Base-by-base conservation (phyloP, 1,140 invertebrate genomes). In the Alviniconcha marisindica region DNA sequence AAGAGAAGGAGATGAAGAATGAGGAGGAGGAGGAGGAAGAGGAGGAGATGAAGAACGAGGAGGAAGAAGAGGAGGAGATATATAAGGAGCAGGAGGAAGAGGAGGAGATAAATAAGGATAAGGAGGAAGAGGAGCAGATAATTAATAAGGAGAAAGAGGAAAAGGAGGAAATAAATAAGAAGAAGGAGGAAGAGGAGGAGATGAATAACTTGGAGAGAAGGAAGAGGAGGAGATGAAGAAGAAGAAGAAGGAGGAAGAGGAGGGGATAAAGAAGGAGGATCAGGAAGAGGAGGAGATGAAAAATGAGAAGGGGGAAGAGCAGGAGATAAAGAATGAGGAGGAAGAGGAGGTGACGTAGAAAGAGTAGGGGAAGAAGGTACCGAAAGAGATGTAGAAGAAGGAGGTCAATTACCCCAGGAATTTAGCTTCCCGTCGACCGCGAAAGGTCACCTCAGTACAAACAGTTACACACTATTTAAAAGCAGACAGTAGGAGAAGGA, bases 171-270 rank as follows among this genome's bases (percentile, higher is more conserved):
- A 28, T 7, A 69, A 7, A 28, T 10, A 28, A 36, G 14, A 36
- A 69, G n/a, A 69, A 36, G n/a, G n/a, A 69, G 66, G n/a, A 36
- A 69, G n/a, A 69, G n/a, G n/a, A 36, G 33, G n/a, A 69, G 66
- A 69, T 10, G 33, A 36, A 69, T 7, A 69, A 36, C 7, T 10
- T 12, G 66, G n/a, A 36, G 33, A 36, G n/a, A n/a, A 69, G n/a
- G 33, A 36, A 69, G 66, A 69, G 66, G n/a, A 36, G 33, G n/a
- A 69, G 66, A 69, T 7, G 10, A 36, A 69, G 66, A 69, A 36
- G 33, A 36, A 28, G 66, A 69, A 31, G n/a, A 28, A 69, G n/a
- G n/a, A 69, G n/a, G n/a, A n/a, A 31, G n/a, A 69, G 12, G 66
- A 69, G 66, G 10, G 7, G 66, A 12, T 69, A 69, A 36, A 69